A percentile compares a stretch with the other conserved stretches of the same genome.
Conservation (phyloP, 23 tunicate species). For the Phallusia fumigata region DNA sequence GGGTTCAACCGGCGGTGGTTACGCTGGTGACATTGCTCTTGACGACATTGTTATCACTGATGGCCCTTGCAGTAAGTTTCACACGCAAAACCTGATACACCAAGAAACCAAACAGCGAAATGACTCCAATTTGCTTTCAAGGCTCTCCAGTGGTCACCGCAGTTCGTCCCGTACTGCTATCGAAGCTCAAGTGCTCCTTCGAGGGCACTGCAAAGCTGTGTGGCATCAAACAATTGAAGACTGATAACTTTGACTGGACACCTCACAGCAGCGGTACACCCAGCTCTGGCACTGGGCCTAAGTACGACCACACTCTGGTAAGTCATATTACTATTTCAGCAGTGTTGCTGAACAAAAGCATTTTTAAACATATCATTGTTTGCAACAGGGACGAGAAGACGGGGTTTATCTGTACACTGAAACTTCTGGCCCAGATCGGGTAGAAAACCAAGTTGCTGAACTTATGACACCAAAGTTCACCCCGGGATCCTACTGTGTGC, state of each 20-base stretch:
- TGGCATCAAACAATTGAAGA: slow-evolving; percentile 32
- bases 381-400: slow-evolving; percentile 47
- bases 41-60: slow-evolving; percentile 88
- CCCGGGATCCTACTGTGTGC: slow-evolving; percentile 66
- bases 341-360: background rate
- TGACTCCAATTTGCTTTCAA: too few relatives aligned
- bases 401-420: slow-evolving; percentile 84
- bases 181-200: slow-evolving; percentile 56
- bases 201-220: slow-evolving; percentile 36
- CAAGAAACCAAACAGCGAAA: too few relatives aligned
- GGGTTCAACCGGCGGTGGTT: slow-evolving; percentile 77
- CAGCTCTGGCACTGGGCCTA: slow-evolving; percentile 86
- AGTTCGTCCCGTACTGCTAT: slow-evolving; percentile 1
- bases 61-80: slow-evolving; percentile 70
- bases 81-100: too few relatives aligned
- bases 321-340: background rate
- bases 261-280: slow-evolving; percentile 63
- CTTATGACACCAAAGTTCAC: slow-evolving; percentile 53
- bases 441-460: slow-evolving; percentile 45
- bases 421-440: slow-evolving; percentile 70
- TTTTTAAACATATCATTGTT: background rate
- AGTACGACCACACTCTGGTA: slow-evolving; percentile 73
- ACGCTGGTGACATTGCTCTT: slow-evolving; percentile 96
- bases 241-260: slow-evolving; percentile 84
- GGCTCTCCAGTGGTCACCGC: background rate